Base-by-base conservation (phyloP, 1,140 invertebrate genomes). In the Sycobia sp. region DNA sequence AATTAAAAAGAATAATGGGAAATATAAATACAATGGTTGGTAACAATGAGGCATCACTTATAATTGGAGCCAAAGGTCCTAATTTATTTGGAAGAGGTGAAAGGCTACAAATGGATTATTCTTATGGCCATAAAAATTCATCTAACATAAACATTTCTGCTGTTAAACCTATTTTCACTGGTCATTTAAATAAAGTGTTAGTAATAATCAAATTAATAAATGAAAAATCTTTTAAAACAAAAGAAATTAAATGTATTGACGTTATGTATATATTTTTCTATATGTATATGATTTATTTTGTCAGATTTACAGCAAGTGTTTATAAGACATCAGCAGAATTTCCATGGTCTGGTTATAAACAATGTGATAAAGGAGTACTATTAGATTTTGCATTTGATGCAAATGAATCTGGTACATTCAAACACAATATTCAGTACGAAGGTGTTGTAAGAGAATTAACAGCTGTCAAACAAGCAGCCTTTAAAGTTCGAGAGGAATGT, bases 11-110 rank as follows among this genome's bases (percentile, higher is more conserved):
- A 27, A 71, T 94, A 25, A 86, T 87, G 41, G 93, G 93, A 11
- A 89, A 89, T n/a, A 83, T 95, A 36, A 91, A 88, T 67, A 94
- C 92, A 0, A 85, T 89, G 62, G 87, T 95, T 56, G 92, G 91
- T 25, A 91, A 93, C 68, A 95, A 95, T 77, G 92, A 95, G 76
- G 92, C 90, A 9, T 90, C 90, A 25, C 68, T 96, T 32, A 83
- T 89, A 11, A 79, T 93, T 18, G 87, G 88, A 34, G 75, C 89
- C 11, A 84, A 84, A 70, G 79, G 90, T 55, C 92, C 93, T 0
- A 97, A 96, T 82, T 76, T 94, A 34, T 83, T 89, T 69, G 94
- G 94, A 2, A 80, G 93, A 69, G 94, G 90, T 4, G 94, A 96
- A 83, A 82, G 84, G 27, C 65, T 94, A 8, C 86, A 87, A 68